These are phyloP conservation scores for Drosophila tsacasi DNA, from an alignment of 1,140 invertebrate genomes.

Conservation along the genomic window DNA sequence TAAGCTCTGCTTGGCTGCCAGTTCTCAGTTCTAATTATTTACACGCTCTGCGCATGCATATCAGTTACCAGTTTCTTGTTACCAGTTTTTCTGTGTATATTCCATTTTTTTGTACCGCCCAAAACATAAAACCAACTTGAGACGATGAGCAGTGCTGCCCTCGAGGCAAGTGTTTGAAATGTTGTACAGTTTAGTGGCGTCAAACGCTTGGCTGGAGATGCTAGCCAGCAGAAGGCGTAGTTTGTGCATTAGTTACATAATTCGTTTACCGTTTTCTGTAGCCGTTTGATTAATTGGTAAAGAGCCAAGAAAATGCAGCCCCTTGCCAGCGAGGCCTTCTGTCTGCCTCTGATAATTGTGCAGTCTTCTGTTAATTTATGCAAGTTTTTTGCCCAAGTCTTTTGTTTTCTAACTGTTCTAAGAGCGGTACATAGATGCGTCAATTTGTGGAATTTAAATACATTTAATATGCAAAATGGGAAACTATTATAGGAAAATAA, in stretches of 20 bases:
- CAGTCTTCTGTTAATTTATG: conserved; percentile 66
- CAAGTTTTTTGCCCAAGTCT: conserved; percentile 69
- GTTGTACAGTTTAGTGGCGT: conserved; percentile 77
- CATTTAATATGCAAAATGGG: not conserved
- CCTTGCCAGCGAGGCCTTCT: not conserved
- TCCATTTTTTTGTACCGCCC: conserved; percentile 9
- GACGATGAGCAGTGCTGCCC: conserved; percentile 43
- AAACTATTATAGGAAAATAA: not conserved
- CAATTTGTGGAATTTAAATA: conserved; percentile 17
- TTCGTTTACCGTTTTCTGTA: conserved; percentile 73
- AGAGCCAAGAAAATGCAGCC: conserved; percentile 41
- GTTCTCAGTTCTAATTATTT: conserved; percentile 72
- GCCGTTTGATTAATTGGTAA: conserved; percentile 78
- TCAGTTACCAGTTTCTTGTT: conserved; percentile 71
- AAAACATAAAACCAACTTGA: conserved; percentile 50
- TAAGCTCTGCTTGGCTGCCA: conserved; percentile 31
- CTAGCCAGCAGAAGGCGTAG: conserved; percentile 17
- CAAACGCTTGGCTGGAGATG: conserved; percentile 73
- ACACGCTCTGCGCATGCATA: conserved; percentile 79
- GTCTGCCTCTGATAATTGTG: conserved; percentile 53
- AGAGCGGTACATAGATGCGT: conserved; percentile 10
- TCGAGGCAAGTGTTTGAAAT: conserved; percentile 76
- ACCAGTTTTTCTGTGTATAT: conserved; percentile 27
- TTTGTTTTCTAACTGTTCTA: conserved; percentile 58
- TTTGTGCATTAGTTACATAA: conserved; percentile 76